A percentile compares a stretch with the other conserved stretches of the same genome.
Evolutionary conservation across 1,140 invertebrate species (phyloP).

Genomic region (Whitmania pigra): DNA sequence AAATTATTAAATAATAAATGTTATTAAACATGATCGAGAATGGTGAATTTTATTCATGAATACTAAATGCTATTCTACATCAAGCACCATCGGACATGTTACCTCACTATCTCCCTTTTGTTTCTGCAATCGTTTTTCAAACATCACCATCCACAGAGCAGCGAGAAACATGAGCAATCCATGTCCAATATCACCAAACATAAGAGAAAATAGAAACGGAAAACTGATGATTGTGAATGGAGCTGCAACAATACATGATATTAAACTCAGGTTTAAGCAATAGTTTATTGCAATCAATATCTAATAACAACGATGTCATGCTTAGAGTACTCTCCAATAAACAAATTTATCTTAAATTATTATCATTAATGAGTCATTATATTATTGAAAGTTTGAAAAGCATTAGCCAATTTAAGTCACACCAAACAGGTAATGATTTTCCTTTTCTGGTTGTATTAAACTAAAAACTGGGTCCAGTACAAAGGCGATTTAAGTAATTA

Average conservation of each 20-base stretch:
- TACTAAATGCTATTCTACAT: too few species aligned
- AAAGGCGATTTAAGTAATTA: too few species aligned
- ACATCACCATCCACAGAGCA: conserved; percentile 51
- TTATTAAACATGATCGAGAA: too few species aligned
- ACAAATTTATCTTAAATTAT: background rate
- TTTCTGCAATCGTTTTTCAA: conserved; percentile 39
- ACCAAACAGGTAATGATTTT: too few species aligned
- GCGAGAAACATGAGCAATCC: conserved; percentile 56
- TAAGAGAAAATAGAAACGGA: conserved; percentile 91
- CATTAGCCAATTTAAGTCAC: too few species aligned
- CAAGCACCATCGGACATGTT: background rate
- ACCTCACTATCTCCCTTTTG: conserved; percentile 36
- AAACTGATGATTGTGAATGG: conserved; percentile 91
- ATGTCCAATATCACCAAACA: conserved; percentile 95
- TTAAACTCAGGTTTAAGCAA: conserved; percentile 63
- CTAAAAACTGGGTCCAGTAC: too few species aligned
- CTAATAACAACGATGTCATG: background rate
- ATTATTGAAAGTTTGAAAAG: too few species aligned
- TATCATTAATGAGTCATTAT: too few species aligned
- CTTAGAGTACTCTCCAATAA: background rate
- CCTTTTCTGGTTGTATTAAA: too few species aligned
- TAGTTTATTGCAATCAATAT: background rate
- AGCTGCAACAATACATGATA: conserved; percentile 52
- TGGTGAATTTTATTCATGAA: too few species aligned
- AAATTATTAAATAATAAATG: too few species aligned